Evolutionary conservation across 35 echinoderm and acorn worm species (phyloP).

Genomic region (Strongylocentrotus purpuratus): DNA sequence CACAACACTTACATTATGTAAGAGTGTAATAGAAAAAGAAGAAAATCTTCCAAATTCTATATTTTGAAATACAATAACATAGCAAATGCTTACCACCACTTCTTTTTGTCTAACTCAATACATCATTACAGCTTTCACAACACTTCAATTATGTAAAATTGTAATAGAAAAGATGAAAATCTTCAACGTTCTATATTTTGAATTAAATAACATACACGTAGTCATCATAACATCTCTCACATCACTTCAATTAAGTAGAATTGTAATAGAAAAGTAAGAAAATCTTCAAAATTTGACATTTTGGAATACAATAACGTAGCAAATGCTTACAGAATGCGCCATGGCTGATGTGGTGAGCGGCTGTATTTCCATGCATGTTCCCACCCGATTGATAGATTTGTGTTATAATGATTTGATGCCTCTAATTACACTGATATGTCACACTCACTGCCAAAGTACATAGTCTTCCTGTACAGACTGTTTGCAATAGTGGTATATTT

Average conservation of each 20-base stretch:
- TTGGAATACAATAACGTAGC: not conserved
- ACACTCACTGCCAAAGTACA: not conserved
- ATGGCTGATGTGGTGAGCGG: not conserved
- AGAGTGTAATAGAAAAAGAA: not conserved
- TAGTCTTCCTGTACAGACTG: not conserved
- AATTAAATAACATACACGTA: too few relatives aligned
- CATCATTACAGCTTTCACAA: too few relatives aligned
- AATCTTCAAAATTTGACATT: not conserved
- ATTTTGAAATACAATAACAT: not conserved
- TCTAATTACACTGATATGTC: not conserved
- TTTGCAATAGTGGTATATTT: not conserved
- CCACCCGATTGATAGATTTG: not conserved
- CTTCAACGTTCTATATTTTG: too few relatives aligned
- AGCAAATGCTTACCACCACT: not conserved
- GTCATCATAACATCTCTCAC: too few relatives aligned
- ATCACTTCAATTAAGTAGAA: not conserved
- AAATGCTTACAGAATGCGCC: not conserved
- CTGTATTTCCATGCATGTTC: not conserved
- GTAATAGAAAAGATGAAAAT: too few relatives aligned
- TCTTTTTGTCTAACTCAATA: too few relatives aligned
- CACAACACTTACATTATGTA: too few relatives aligned
- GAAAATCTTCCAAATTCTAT: not conserved
- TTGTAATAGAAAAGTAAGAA: not conserved
- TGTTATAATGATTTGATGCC: not conserved
- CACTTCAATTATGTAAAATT: too few relatives aligned